These are phyloP conservation scores for Ptychadena robeensis DNA, from an alignment of 2,797 vertebrate species.

Conservation along the genomic window DNA sequence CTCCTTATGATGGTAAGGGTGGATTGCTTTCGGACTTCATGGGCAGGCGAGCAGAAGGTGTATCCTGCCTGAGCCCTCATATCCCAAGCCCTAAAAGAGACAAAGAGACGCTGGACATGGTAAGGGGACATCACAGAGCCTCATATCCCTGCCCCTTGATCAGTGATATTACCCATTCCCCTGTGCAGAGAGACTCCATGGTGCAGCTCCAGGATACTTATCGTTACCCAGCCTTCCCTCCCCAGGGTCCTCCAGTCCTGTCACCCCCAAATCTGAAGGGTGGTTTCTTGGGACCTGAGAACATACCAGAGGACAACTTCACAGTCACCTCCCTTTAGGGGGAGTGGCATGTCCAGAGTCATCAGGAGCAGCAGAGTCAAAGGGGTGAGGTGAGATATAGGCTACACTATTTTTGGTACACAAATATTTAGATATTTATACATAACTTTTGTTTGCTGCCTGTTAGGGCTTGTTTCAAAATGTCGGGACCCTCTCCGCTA, in stretches of 20 bases:
- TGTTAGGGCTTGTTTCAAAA: no score
- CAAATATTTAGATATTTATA: no score
- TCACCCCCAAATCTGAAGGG: conserved; percentile 82
- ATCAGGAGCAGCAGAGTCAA: conserved; percentile 61
- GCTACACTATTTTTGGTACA: background rate
- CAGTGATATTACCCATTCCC: conserved; percentile 89
- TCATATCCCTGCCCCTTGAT: conserved; percentile 81
- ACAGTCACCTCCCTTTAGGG: conserved; percentile 99
- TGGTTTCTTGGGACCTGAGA: conserved; percentile 94
- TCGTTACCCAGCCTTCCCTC: conserved; percentile 87
- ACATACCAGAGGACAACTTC: conserved; percentile 94
- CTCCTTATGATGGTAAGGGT: conserved; percentile 80
- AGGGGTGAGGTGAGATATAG: conserved; percentile 61
- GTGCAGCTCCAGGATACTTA: conserved; percentile 90
- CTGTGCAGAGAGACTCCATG: conserved; percentile 87
- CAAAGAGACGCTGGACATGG: conserved; percentile 90
- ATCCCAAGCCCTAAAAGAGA: conserved; percentile 84
- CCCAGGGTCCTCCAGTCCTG: conserved; percentile 79
- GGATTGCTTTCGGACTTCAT: conserved; percentile 82
- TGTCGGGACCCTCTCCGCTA: no score
- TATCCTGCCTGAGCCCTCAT: conserved; percentile 81
- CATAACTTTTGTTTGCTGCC: no score
- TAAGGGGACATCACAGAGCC: conserved; percentile 76
- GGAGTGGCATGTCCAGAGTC: conserved; percentile 59
- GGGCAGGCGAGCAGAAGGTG: conserved; percentile 76